Conservation (phyloP, 2,113 vertebrate genomes). For the Urocitellus parryii region DNA sequence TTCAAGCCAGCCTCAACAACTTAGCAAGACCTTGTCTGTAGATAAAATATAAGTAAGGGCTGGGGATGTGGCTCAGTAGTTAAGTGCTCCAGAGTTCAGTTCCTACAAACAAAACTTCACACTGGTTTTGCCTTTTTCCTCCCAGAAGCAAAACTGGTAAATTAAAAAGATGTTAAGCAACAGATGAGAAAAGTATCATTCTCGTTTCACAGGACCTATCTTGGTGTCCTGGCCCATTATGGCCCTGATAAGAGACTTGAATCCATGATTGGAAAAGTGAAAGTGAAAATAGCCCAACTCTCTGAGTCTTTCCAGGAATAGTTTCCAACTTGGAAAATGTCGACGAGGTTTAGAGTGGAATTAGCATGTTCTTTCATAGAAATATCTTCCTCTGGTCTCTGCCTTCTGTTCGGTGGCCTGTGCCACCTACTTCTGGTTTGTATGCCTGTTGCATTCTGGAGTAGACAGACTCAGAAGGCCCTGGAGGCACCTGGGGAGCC, state of each 20-base stretch:
- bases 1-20: no score
- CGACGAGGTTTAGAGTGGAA: not conserved
- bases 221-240: not conserved
- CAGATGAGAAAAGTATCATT: constrained; percentile 69
- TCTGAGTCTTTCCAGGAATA: not conserved
- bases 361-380: not conserved
- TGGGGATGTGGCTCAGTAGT: no score
- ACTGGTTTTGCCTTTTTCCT: constrained; percentile 57
- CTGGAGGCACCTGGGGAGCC: not conserved
- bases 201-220: not conserved
- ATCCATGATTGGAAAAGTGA: not conserved
- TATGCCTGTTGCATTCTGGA: not conserved
- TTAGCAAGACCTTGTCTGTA: no score
- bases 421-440: not conserved
- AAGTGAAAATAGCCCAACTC: not conserved
- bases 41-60: no score
- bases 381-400: not conserved
- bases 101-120: no score
- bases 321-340: not conserved
- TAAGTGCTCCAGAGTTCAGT: no score
- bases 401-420: not conserved
- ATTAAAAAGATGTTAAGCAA: constrained; percentile 79
- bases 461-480: constrained; percentile 19
- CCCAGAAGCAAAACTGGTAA: constrained; percentile 73
- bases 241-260: not conserved